Conservation (phyloP, 2,113 vertebrate species). For the Rhegmatorhina hoffmannsi region DNA sequence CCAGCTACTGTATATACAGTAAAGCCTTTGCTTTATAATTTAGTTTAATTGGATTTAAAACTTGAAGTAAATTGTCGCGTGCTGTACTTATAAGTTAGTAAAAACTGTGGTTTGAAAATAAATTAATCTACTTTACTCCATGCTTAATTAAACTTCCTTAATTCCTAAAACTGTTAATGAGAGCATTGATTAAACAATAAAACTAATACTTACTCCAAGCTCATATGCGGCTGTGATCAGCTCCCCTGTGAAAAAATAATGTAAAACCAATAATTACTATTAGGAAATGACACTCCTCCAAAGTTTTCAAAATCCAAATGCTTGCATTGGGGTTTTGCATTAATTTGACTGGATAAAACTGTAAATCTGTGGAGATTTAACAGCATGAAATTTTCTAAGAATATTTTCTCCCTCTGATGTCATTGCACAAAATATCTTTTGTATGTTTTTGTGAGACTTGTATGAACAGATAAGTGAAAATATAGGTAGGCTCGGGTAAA, state of each 20-base stretch:
- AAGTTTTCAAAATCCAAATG: conserved; percentile 99
- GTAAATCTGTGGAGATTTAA: conserved; percentile 95
- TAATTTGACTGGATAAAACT: conserved; percentile 99
- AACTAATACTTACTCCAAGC: conserved; percentile 99
- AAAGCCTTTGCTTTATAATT: conserved; percentile 99
- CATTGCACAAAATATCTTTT: conserved; percentile 75
- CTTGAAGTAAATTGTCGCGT: conserved; percentile 99
- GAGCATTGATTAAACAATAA: conserved; percentile 99
- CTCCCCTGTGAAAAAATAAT: conserved; percentile 99
- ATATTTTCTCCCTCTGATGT: conserved; percentile 78
- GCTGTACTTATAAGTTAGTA: conserved; percentile 99
- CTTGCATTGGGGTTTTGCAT: conserved; percentile 99
- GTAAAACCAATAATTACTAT: conserved; percentile 99
- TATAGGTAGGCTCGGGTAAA: conserved; percentile 26
- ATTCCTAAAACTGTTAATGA: conserved; percentile 99
- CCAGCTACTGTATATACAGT: conserved; percentile 98
- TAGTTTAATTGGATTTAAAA: conserved; percentile 99
- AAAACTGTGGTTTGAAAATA: conserved; percentile 99
- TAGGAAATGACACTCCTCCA: conserved; percentile 97
- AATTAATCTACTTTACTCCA: conserved; percentile 99
- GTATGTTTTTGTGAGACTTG: conserved; percentile 59
- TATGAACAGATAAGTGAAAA: conserved; percentile 58
- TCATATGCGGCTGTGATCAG: conserved; percentile 99
- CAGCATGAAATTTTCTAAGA: conserved; percentile 97
- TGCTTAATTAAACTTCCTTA: conserved; percentile 99